Evolutionary conservation across 2,797 vertebrate genomes (phyloP), one percentile per base, ranked within the genome.

Genomic region (Notolabrus celidotus): DNA sequence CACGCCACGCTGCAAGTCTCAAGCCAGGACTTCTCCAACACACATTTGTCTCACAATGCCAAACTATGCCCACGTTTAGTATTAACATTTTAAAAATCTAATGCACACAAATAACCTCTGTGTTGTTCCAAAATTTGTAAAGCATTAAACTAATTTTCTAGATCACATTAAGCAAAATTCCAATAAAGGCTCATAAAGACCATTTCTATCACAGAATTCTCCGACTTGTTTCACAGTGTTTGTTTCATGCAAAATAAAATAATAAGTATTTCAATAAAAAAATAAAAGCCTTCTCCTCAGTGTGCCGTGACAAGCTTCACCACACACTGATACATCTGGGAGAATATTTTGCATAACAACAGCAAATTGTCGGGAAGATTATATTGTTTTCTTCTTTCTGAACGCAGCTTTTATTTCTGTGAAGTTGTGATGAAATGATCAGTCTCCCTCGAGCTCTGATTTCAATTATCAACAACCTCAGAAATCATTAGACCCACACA

Each of bases 351-450:
- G 55, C 46, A 71, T 60, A 54, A 79, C 43, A 56, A 45, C 10
- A 38, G 43, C 41, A 69, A 49, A 61, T 53, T 59, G 34, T 22
- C 27, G 7, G 17, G 36, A 78, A 25, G 10, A 36, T 20, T 33
- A 6, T 22, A 16, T 27, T 34, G 16, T 57, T 41, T 50, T 43
- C 57, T 65, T 17, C 10, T 5, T 8, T 20, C 10, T 60, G 64
- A 73, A 71, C 61, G 7, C 36, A 53, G 36, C 43, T 81, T 72
- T 73, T 59, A 60, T 77, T 73, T 38, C 31, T 43, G 23, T 71
- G 59, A 68, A 74, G 67, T 43, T 65, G 53, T 78, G 62, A 77
- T 58, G 53, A 77, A 77, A 77, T 74, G 77, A 81, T 76, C 43
- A 46, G 29, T 15, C 19, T 80, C 51, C 75, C 67, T 14, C 31